A percentile compares a stretch with the other conserved stretches of the same genome.
phyloP scores from a whole-genome alignment of 2,888 invertebrate genomes.

The Stenodema calcarata region DNA sequence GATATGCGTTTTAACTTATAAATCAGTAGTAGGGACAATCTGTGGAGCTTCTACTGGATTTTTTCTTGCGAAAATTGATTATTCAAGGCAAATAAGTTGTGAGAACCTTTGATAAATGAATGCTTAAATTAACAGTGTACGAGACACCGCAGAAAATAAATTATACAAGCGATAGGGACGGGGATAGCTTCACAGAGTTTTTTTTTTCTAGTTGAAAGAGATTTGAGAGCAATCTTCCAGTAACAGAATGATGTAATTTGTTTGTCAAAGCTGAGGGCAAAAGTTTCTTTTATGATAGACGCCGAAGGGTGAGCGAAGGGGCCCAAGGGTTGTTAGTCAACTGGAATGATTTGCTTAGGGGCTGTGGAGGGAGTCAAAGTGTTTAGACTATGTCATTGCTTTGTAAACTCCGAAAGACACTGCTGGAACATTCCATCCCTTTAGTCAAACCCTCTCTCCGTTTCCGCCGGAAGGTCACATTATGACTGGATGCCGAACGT shows the following conservation, averaged over 20 bases:
- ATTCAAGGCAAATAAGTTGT: background rate
- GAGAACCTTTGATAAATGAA: background rate
- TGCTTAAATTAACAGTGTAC: background rate
- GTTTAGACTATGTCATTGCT: conserved; percentile 49
- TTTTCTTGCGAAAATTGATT: background rate
- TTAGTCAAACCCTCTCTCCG: background rate
- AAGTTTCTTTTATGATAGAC: conserved; percentile 46
- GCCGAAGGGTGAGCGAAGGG: conserved; percentile 21
- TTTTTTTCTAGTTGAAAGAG: conserved; percentile 1
- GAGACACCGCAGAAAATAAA: background rate
- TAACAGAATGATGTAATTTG: conserved; percentile 23
- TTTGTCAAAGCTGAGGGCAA: conserved; percentile 37
- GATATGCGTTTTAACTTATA: no score
- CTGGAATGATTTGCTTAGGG: conserved; percentile 48
- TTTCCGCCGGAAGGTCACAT: conserved; percentile 33
- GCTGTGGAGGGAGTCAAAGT: conserved; percentile 39
- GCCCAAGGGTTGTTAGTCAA: conserved; percentile 47
- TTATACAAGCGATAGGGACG: background rate
- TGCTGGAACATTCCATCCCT: conserved; percentile 41
- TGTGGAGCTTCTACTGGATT: background rate
- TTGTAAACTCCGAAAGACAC: conserved; percentile 38
- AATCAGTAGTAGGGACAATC: no score
- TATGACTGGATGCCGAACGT: background rate
- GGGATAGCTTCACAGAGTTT: background rate
- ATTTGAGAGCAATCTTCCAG: conserved; percentile 30